Evolutionary conservation across 2,113 vertebrate genomes (phyloP), one percentile per base, ranked within the genome.

Genomic region (Sialia sialis): DNA sequence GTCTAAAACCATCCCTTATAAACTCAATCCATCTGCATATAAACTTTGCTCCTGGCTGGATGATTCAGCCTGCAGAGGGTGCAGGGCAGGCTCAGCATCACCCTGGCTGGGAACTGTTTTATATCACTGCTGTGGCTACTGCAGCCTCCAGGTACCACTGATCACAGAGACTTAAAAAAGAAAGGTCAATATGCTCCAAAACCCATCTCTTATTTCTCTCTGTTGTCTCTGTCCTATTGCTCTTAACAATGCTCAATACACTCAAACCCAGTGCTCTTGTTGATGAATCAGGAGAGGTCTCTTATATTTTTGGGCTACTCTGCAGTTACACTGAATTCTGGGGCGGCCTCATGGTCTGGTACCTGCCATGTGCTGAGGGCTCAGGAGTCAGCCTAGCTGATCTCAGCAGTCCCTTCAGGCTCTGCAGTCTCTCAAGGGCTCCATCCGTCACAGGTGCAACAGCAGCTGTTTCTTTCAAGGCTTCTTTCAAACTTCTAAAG

Each of bases 131-230:
- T 66, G 11, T 0, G 0, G 34, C 14, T 49, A 11, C 75, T 77
- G n/a, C n/a, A 74, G 13, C 10, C 30, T 58, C 32, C 0, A 4
- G 64, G 38, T 16, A 11, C 29, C 0, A 0, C n/a, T 55, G 44
- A 32, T 17, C 51, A 46, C 58, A 67, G 29, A 56, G 4, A 6
- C 18, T 39, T 56, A 23, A 64, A 39, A 67, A 79, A 38, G 19
- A 6, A 73, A 52, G 30, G 9, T 2, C 2, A 41, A 0, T 3
- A 29, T 0, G 1, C 34, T 23, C 30, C 36, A 73, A 84, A 64
- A 4, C 2, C 12, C 6, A 16, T 21, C 15, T 49, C 55, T 67
- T 39, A 5, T 20, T 60, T 48, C 6, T 67, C 9, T 63, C 32
- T 90, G 2, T 48, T 68, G 10, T 26, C 26, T 75, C 59, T 72